Conservation (phyloP, 2,113 vertebrate species). For the Toxostoma redivivum region DNA sequence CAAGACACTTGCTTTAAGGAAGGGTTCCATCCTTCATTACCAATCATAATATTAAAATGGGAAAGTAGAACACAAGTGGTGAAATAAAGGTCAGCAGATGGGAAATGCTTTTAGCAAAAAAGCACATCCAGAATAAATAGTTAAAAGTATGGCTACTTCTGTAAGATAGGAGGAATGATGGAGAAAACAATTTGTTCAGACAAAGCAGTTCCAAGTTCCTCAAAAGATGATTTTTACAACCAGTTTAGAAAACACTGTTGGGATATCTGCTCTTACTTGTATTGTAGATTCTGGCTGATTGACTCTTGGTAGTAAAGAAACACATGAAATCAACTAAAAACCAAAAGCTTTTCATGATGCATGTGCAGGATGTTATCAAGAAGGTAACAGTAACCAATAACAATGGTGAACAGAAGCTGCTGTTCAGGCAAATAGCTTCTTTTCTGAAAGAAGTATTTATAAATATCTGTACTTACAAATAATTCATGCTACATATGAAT, state of each 20-base stretch:
- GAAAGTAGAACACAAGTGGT: background rate
- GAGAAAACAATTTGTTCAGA: slow-evolving; percentile 24
- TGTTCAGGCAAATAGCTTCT: background rate
- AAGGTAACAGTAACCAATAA: background rate
- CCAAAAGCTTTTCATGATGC: background rate
- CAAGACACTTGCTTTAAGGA: background rate
- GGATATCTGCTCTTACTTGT: background rate
- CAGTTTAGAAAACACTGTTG: background rate
- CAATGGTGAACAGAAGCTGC: background rate
- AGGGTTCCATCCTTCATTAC: background rate
- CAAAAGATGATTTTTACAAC: background rate
- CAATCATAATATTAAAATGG: background rate
- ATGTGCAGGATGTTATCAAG: background rate
- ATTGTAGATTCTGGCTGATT: slow-evolving; percentile 1
- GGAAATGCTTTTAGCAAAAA: slow-evolving; percentile 21
- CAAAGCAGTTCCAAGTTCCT: background rate
- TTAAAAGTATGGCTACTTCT: background rate
- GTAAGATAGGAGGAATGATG: background rate
- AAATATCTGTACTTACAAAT: background rate
- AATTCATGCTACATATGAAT: background rate
- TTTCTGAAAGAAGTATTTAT: background rate
- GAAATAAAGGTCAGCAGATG: slow-evolving; percentile 32
- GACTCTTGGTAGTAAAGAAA: background rate
- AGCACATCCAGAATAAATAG: background rate
- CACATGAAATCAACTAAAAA: background rate